Conservation (phyloP, 1,140 invertebrate species). For the Drosophila truncata region DNA sequence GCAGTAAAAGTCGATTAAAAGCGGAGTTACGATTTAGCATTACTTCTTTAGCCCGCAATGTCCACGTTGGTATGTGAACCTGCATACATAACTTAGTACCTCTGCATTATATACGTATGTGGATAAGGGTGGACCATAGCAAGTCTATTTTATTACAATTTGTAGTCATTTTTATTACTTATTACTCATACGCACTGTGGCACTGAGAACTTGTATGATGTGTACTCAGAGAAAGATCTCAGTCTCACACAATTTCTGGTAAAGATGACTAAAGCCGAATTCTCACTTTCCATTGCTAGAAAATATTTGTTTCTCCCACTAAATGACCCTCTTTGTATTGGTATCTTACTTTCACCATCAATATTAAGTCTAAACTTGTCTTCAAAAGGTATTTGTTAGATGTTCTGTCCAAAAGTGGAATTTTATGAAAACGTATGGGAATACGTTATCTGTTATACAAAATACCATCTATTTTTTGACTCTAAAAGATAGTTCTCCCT, state of each 20-base stretch:
- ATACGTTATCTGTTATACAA: not conserved
- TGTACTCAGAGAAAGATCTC: too few species aligned
- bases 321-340: not conserved
- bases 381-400: not conserved
- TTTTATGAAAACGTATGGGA: not conserved
- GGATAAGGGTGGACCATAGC: conserved; percentile 6
- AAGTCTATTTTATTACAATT: too few species aligned
- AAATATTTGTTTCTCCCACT: not conserved
- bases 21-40: conserved; percentile 11
- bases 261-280: not conserved
- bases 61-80: conserved; percentile 10
- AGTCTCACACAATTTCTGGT: not conserved
- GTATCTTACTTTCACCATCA: conserved; percentile 12
- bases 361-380: not conserved
- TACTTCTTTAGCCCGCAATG: conserved; percentile 6
- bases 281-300: not conserved
- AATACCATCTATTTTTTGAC: not conserved
- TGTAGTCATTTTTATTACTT: not conserved
- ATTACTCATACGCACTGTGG: conserved; percentile 22
- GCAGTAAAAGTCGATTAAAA: conserved; percentile 2
- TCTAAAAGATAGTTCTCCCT: not conserved
- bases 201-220: not conserved
- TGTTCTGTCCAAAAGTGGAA: not conserved
- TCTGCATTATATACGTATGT: conserved; percentile 28
- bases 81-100: conserved; percentile 14